Conservation (phyloP, 23 tunicate genomes). For the Trididemnum nubilum region DNA sequence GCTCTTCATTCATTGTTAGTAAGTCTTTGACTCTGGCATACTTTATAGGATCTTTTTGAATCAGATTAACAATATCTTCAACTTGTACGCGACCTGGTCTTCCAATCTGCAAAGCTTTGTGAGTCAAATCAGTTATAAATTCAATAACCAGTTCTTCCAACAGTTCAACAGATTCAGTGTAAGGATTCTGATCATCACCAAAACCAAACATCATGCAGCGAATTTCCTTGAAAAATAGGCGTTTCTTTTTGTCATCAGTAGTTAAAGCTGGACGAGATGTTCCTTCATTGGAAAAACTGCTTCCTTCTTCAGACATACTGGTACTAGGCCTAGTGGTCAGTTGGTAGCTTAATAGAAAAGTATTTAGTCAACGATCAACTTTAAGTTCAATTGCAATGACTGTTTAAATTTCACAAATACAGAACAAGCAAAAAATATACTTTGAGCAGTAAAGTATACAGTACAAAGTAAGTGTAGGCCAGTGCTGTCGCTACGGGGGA, state of each 20-base stretch:
- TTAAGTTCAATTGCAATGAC: too few relatives aligned
- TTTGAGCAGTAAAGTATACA: too few relatives aligned
- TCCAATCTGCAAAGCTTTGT: slow-evolving; percentile 84
- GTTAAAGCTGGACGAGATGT: slow-evolving; percentile 18
- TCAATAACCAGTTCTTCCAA: slow-evolving; percentile 96
- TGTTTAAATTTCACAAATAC: too few relatives aligned
- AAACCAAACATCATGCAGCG: slow-evolving; percentile 98
- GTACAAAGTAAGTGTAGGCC: too few relatives aligned
- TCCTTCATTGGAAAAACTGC: slow-evolving; percentile 31
- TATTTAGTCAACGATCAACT: too few relatives aligned
- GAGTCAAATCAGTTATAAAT: slow-evolving; percentile 82
- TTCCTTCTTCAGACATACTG: slow-evolving; percentile 60
- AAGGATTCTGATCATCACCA: slow-evolving; percentile 98
- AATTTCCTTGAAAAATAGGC: slow-evolving; percentile 86
- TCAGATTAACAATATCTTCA: slow-evolving; percentile 91
- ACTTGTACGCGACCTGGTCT: slow-evolving; percentile 83
- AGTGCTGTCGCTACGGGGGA: too few relatives aligned
- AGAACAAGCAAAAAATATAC: too few relatives aligned
- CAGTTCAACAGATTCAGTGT: slow-evolving; percentile 98
- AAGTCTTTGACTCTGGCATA: slow-evolving; percentile 88
- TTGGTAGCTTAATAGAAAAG: too few relatives aligned
- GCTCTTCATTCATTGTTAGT: slow-evolving; percentile 94
- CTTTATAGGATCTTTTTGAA: slow-evolving; percentile 91
- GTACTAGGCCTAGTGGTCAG: too few relatives aligned
- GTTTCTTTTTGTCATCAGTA: slow-evolving; percentile 72